Base-by-base conservation (phyloP, 2,797 vertebrate genomes). In the Bovichtus diacanthus region DNA sequence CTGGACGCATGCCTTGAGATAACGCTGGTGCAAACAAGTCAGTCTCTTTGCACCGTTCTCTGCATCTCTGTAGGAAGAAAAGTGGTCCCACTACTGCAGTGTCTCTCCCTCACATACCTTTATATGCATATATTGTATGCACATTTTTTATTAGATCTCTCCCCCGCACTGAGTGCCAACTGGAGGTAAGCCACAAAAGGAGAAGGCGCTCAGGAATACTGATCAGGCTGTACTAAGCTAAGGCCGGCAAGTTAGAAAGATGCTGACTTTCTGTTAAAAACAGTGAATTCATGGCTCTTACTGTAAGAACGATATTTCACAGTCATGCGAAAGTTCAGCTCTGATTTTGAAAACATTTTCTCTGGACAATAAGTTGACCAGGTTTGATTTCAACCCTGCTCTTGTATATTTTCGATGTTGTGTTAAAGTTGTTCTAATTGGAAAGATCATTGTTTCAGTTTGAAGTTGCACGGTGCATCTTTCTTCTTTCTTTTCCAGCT, bases 1-100 rank as follows among this genome's bases (percentile, higher is more conserved):
- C 75, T 86, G 85, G 87, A 84, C 74, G 7, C 76, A 61, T 51
- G 67, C 84, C 78, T 84, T 34, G 21, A 87, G 82, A 92, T 82
- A 84, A 90, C 69, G 69, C 55, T 3, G 19, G 64, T 25, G 84
- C 76, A 91, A 90, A 90, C 82, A 88, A 29, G 29, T 84, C 62
- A 43, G 46, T 49, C 43, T 81, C 66, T 68, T 36, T 47, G 54
- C 62, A 74, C n/a, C 49, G 67, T 65, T 59, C 43, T 66, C 34
- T 36, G 60, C 21, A 6, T 53, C 49, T 69, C 54, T 34, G 25
- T 25, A 3, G 70, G 36, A 43, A 34, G 60, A 31, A 75, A 68
- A 25, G 16, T 50, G 27, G 38, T 12, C 21, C 61, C 58, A 44
- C 41, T 61, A 68, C 27, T 29, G 27, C 29, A 53, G 54, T 44